Base-by-base conservation (phyloP, 2,797 vertebrate genomes). In the Acrossocheilus wenchowensis region DNA sequence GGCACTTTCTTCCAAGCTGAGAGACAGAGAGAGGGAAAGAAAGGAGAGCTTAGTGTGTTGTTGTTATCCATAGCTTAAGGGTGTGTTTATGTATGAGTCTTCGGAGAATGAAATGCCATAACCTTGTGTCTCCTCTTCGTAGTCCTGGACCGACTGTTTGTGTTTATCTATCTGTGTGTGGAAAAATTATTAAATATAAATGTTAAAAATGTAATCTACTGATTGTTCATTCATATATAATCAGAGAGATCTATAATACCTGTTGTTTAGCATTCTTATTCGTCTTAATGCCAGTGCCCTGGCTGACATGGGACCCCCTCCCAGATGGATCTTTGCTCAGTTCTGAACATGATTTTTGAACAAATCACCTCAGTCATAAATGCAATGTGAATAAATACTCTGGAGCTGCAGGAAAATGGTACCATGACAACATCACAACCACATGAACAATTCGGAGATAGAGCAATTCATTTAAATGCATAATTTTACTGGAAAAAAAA, bases 61-160 rank as follows among this genome's bases (percentile, higher is more conserved):
- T 88, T 81, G 85, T 88, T 90, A 87, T 71, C 45, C 39, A 79
- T 72, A 81, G 90, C 90, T 91, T 89, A 88, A 89, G 91, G 90
- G 84, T 84, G 87, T 87, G 85, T 90, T 90, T 90, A 85, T 90
- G 88, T 90, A 88, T 85, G 86, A 85, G 75, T 84, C 86, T 88
- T 81, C 2, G 6, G 87, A 87, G 83, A 84, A 75, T 82, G 72
- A 86, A 87, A 62, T 17, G 84, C 80, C 75, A 81, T 82, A 88
- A 78, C 86, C 78, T 75, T 48, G 60, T 83, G 83, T 86, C 54
- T 90, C 78, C 83, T 80, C 48, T 52, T 79, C 54, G 57, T 82
- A 83, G 81, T 62, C n/a, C 50, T 86, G 73, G 74, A 84, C 72
- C 72, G 50, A 14, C 30, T 15, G 64, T 43, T 57, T 85, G 36